Percentiles rank a stretch among this genome's conserved stretches.
Conservation (phyloP, 2,888 invertebrate genomes). For the Plagodis pulveraria region DNA sequence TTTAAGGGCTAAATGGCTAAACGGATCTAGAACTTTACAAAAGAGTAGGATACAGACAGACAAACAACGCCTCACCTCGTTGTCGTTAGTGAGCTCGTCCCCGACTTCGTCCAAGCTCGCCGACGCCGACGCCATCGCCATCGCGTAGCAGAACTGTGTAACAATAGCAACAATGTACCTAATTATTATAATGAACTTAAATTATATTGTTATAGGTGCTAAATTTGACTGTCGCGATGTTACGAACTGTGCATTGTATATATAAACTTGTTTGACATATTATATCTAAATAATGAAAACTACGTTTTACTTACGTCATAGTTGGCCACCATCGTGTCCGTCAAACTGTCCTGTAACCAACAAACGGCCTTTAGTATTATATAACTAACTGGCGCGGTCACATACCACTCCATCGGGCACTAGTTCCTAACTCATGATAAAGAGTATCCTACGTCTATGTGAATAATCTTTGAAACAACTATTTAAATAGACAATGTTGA, state of each 20-base stretch:
- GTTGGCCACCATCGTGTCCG: slow-evolving; percentile 45
- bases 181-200: neutral
- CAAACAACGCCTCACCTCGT: slow-evolving; percentile 49
- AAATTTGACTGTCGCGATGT: too few relatives aligned
- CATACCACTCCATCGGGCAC: too few relatives aligned
- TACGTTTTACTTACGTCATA: slow-evolving; percentile 47
- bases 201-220: too few relatives aligned
- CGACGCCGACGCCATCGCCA: slow-evolving; percentile 39
- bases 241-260: too few relatives aligned
- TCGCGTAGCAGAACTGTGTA: slow-evolving; percentile 51
- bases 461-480: too few relatives aligned
- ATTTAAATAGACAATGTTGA: too few relatives aligned
- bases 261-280: neutral
- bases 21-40: neutral
- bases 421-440: too few relatives aligned
- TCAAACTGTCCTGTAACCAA: slow-evolving; percentile 44
- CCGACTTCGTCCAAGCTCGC: slow-evolving; percentile 43
- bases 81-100: slow-evolving; percentile 37
- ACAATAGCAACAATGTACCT: slow-evolving; percentile 13
- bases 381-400: too few relatives aligned
- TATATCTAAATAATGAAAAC: neutral
- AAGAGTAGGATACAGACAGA: too few relatives aligned
- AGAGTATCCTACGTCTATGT: too few relatives aligned
- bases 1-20: too few relatives aligned
- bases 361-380: too few relatives aligned